These are phyloP conservation scores for Leistus spinibarbis DNA, from an alignment of 2,888 invertebrate genomes.

Conservation along the genomic window DNA sequence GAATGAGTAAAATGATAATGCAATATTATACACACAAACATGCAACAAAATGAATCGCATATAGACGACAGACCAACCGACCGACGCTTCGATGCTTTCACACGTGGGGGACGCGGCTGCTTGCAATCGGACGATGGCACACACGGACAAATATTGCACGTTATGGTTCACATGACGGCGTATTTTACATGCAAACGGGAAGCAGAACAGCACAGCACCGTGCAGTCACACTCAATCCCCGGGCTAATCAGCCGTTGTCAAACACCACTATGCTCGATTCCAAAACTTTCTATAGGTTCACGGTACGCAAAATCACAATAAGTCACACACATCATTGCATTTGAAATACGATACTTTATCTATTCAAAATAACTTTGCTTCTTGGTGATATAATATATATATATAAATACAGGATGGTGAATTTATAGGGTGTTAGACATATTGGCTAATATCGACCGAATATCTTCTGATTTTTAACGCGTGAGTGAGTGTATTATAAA, in stretches of 20 bases:
- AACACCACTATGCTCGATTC: neutral
- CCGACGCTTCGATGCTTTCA: constrained; percentile 26
- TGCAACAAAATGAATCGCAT: constrained; percentile 2
- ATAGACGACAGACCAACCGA: too few relatives aligned
- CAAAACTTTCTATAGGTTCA: too few relatives aligned
- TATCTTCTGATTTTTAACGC: too few relatives aligned
- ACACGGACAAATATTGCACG: neutral
- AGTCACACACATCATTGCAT: too few relatives aligned
- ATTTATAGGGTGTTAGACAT: too few relatives aligned
- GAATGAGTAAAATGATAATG: constrained; percentile 39
- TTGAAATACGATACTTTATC: too few relatives aligned
- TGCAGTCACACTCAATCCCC: neutral
- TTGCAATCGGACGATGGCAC: neutral
- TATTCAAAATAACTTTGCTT: too few relatives aligned
- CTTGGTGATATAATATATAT: too few relatives aligned
- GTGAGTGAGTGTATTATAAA: too few relatives aligned
- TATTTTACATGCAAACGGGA: neutral
- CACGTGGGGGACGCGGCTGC: neutral
- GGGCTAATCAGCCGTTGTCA: neutral
- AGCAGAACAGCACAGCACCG: neutral
- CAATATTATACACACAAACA: constrained; percentile 32
- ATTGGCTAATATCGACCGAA: too few relatives aligned
- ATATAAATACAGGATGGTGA: too few relatives aligned
- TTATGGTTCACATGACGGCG: neutral
- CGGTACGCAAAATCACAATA: too few relatives aligned